phyloP scores from a whole-genome alignment of 2,888 invertebrate species.

The Isoperla grammatica region DNA sequence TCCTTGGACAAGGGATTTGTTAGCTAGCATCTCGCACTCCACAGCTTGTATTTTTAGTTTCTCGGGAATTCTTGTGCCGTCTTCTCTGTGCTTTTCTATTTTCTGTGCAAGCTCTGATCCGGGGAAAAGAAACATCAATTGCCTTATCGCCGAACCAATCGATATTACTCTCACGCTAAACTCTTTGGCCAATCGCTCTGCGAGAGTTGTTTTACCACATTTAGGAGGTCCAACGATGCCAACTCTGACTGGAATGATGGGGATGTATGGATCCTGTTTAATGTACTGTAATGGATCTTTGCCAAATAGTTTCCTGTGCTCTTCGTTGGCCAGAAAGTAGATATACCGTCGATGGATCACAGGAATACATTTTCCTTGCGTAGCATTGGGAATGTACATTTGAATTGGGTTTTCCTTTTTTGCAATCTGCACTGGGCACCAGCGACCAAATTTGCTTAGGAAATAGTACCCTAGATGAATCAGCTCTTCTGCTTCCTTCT shows the following conservation, averaged over 20 bases:
- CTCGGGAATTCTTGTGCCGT: conserved; percentile 45
- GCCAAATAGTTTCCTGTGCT: conserved; percentile 49
- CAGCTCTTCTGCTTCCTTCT: conserved; percentile 46
- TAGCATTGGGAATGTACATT: conserved; percentile 39
- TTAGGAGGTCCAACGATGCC: conserved; percentile 58
- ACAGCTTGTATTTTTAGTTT: conserved; percentile 50
- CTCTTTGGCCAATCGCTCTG: conserved; percentile 49
- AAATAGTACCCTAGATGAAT: conserved; percentile 55
- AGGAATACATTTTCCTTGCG: conserved; percentile 37
- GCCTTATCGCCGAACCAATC: conserved; percentile 50
- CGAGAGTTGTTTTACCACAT: conserved; percentile 55
- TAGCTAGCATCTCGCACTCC: conserved; percentile 48
- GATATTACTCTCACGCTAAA: conserved; percentile 53
- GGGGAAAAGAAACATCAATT: conserved; percentile 47
- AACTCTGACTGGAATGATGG: conserved; percentile 50
- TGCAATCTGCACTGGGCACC: conserved; percentile 58
- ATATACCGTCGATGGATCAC: conserved; percentile 54
- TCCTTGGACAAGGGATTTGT: conserved; percentile 49
- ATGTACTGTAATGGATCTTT: conserved; percentile 54
- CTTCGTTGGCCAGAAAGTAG: conserved; percentile 52
- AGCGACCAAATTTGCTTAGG: conserved; percentile 56
- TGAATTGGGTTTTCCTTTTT: conserved; percentile 48
- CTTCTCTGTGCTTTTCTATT: conserved; percentile 43
- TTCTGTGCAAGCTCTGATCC: conserved; percentile 48
- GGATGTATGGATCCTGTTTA: conserved; percentile 44